Evolutionary conservation across 2,888 invertebrate species (phyloP).

Genomic region (Ophion ellenae): DNA sequence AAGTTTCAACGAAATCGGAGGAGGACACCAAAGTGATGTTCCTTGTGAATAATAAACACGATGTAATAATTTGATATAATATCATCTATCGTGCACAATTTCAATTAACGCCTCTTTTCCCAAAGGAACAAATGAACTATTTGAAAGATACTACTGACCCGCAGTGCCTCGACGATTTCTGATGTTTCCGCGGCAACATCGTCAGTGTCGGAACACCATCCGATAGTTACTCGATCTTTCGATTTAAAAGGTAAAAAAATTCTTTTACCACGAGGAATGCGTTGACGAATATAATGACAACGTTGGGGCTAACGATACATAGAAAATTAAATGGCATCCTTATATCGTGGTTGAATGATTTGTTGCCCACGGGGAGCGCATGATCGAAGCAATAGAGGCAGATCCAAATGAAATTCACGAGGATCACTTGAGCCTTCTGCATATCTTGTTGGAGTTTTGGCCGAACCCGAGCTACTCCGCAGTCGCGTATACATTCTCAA

Average conservation of each 20-base stretch:
- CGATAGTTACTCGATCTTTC: conserved; percentile 40
- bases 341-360: conserved; percentile 10
- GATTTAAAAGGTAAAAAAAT: conserved; percentile 55
- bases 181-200: neutral
- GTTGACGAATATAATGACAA: conserved; percentile 46
- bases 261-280: conserved; percentile 40
- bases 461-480: conserved; percentile 27
- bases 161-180: neutral
- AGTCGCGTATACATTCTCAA: conserved; percentile 19
- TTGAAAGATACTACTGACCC: conserved; percentile 31
- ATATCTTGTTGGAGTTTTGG: conserved; percentile 17
- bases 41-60: too few relatives aligned
- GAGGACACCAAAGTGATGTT: too few relatives aligned
- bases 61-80: too few relatives aligned
- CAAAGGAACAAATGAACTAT: neutral
- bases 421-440: conserved; percentile 2
- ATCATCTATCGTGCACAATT: neutral
- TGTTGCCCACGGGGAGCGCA: neutral
- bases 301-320: conserved; percentile 49
- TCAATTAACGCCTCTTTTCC: neutral
- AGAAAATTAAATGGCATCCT: conserved; percentile 59
- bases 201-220: neutral
- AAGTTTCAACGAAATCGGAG: too few relatives aligned
- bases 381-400: conserved; percentile 34
- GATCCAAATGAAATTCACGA: conserved; percentile 37